Percentiles rank a stretch among this genome's conserved stretches.
phyloP scores from a whole-genome alignment of 2,113 vertebrate species.

The Chlorodrepanis virens region DNA sequence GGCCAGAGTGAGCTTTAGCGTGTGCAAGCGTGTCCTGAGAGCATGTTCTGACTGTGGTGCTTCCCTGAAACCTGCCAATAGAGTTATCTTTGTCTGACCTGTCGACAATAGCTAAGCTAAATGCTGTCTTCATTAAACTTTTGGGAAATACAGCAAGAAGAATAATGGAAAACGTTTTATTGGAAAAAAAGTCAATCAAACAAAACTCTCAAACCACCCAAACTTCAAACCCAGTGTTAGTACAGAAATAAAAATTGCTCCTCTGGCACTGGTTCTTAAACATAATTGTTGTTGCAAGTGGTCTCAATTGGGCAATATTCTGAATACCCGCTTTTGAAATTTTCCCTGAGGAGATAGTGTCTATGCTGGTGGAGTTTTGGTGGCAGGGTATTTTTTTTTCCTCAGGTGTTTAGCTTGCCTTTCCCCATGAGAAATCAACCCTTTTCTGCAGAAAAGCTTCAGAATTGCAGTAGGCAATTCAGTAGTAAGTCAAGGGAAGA shows the following conservation, averaged over 20 bases:
- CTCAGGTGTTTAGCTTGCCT: neutral
- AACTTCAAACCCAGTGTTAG: neutral
- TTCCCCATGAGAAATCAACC: neutral
- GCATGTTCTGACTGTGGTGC: neutral
- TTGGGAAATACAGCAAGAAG: neutral
- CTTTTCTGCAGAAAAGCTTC: neutral
- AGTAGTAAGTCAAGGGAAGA: neutral
- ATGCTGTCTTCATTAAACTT: neutral
- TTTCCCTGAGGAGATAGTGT: neutral
- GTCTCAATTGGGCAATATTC: neutral
- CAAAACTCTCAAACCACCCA: neutral
- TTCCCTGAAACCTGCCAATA: neutral
- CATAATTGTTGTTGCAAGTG: neutral
- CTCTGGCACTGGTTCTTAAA: neutral
- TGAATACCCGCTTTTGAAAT: neutral
- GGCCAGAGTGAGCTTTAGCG: accelerated
- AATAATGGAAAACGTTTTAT: neutral
- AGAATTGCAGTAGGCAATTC: neutral
- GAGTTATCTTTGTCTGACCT: neutral
- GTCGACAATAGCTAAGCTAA: neutral
- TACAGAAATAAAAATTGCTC: neutral
- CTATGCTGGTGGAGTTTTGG: neutral
- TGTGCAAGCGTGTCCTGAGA: accelerated
- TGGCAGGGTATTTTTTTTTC: neutral
- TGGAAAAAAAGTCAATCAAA: neutral